Percentiles rank a stretch among this genome's conserved stretches.
Conservation (phyloP, 2,797 vertebrate genomes). For the Smutsia temminckii region DNA sequence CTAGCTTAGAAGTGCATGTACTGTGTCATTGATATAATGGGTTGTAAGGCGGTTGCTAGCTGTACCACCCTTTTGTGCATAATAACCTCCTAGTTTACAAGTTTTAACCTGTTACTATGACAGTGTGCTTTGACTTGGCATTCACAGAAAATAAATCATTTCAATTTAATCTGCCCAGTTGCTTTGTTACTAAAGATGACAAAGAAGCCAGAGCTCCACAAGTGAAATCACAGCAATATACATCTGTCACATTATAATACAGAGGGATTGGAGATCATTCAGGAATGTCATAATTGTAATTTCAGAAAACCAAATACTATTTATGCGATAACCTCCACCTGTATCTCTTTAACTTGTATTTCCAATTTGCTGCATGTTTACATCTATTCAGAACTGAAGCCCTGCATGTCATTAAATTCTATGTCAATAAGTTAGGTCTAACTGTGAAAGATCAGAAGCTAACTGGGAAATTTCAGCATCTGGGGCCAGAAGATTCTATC, state of each 20-base stretch:
- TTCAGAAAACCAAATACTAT: constrained; percentile 80
- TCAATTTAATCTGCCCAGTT: constrained; percentile 82
- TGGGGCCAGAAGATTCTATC: constrained; percentile 53
- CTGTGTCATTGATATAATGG: neutral
- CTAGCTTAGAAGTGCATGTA: neutral
- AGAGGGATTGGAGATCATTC: constrained; percentile 80
- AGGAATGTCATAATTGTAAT: constrained; percentile 80
- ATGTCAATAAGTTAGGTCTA: constrained; percentile 75
- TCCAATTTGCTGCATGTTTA: constrained; percentile 81
- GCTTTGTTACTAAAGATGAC: constrained; percentile 84
- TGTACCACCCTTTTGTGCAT: neutral
- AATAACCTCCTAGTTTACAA: constrained; percentile 71
- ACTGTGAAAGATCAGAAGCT: constrained; percentile 73
- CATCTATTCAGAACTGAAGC: constrained; percentile 76
- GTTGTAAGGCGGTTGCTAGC: neutral
- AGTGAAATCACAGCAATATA: constrained; percentile 84
- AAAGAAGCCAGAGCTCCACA: constrained; percentile 79
- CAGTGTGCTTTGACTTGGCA: constrained; percentile 74
- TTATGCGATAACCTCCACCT: constrained; percentile 79
- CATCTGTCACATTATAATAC: constrained; percentile 81
- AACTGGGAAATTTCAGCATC: constrained; percentile 54
- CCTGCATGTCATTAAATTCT: constrained; percentile 72
- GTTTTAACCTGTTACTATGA: constrained; percentile 74
- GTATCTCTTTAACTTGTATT: constrained; percentile 80
- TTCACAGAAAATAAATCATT: constrained; percentile 82